These are phyloP conservation scores for Lipotes vexillifer DNA, from an alignment of 2,113 vertebrate species.

Conservation along the genomic window DNA sequence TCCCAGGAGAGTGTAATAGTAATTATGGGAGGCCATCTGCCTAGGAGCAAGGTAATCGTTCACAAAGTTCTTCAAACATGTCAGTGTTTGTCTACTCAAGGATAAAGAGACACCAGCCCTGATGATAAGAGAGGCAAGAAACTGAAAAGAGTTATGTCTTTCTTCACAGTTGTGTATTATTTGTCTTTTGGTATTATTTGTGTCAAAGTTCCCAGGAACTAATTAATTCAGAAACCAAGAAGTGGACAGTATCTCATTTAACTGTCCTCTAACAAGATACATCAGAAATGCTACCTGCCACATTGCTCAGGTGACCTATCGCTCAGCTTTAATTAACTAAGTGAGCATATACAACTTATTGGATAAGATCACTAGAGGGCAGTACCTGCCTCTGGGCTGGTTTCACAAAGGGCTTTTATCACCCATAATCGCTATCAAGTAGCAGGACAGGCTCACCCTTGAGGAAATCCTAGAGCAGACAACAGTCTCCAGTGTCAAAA, in stretches of 20 bases:
- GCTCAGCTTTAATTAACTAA: background rate
- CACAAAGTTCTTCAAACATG: slow-evolving; percentile 52
- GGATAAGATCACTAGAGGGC: background rate
- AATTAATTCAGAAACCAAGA: slow-evolving; percentile 21
- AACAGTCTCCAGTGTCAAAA: background rate
- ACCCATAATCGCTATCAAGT: background rate
- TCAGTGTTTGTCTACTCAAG: background rate
- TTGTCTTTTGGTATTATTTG: slow-evolving; percentile 24
- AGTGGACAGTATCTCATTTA: background rate
- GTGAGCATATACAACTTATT: background rate
- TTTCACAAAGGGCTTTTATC: background rate
- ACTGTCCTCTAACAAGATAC: background rate
- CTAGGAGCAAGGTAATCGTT: slow-evolving; percentile 48
- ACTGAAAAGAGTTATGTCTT: background rate
- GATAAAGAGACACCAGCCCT: background rate
- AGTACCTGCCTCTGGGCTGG: background rate
- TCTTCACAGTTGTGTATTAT: slow-evolving; percentile 12
- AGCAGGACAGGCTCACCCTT: background rate
- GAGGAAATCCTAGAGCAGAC: background rate
- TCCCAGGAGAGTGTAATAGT: slow-evolving; percentile 61
- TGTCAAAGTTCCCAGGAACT: background rate
- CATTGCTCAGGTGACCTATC: background rate
- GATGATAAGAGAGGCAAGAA: background rate
- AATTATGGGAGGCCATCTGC: slow-evolving; percentile 68
- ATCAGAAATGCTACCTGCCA: background rate